Evolutionary conservation across 2,113 vertebrate genomes (phyloP), one percentile per base, ranked within the genome.

Genomic region (Willisornis vidua): DNA sequence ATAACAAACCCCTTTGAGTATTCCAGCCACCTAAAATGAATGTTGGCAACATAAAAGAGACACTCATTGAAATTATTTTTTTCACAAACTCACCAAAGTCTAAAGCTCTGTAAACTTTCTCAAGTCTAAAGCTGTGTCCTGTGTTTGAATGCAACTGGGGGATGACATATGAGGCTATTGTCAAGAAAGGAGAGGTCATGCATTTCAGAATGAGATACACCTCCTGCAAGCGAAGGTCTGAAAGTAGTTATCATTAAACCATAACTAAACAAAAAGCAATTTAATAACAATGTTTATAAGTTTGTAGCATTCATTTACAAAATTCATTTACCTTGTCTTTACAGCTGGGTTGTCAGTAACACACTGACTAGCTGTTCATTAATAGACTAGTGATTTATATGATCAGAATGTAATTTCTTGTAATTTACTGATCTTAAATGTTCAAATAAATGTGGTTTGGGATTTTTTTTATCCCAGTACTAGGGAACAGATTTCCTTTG

Each of bases 121-220:
- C 26, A 80, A 46, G 43, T 43, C 16, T 55, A 71, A 59, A 35
- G 16, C 39, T n/a, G 8, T n/a, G 46, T 39, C 7, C 48, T 59
- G 17, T 8, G n/a, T 33, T 5, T 35, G 49, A 76, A 76, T 66
- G 25, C 0, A 2, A 5, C 5, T 76, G 9, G 2, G 2, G 8
- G 5, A 5, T 10, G 1, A 17, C 0, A 0, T 45, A 51, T 28
- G 19, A 79, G 3, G 15, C 29, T 73, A 26, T 33, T 41, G 9
- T 18, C 66, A 65, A 49, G 83, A 83, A 84, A 48, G 5, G 48
- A 72, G 12, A 48, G 2, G 16, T 31, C 35, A 66, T 12, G 22
- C 76, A 16, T 68, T 73, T 62, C 2, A 6, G 66, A 89, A 61
- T 46, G 17, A 89, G 20, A 52, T 52, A 14, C 6, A 58, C 15